A percentile compares a stretch with the other conserved stretches of the same genome.
phyloP scores from a whole-genome alignment of 2,113 vertebrate genomes.

The Mustelus asterias region DNA sequence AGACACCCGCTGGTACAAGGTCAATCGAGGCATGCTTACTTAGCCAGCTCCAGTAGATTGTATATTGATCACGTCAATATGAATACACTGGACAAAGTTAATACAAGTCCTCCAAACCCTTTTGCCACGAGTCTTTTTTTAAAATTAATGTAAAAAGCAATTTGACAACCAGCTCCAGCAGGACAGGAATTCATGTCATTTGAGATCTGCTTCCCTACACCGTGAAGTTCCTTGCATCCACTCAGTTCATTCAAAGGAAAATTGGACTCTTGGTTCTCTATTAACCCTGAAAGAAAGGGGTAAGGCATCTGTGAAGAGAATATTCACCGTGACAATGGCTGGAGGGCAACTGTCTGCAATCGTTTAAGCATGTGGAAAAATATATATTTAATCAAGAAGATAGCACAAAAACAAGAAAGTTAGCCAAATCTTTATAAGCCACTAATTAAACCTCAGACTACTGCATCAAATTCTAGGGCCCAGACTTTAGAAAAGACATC shows the following conservation, averaged over 20 bases:
- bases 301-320: neutral
- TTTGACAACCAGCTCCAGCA: neutral
- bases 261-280: neutral
- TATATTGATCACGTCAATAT: neutral
- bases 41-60: neutral
- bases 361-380: neutral
- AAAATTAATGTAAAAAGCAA: conserved; percentile 13
- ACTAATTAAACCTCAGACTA: neutral
- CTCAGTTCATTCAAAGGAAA: neutral
- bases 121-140: neutral
- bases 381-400: neutral
- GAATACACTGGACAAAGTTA: neutral
- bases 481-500: neutral
- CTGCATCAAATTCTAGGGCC: neutral
- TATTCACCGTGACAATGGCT: neutral
- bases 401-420: neutral
- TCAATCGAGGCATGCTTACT: neutral
- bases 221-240: neutral
- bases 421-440: neutral
- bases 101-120: conserved; percentile 8
- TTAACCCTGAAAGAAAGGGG: neutral
- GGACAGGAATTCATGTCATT: neutral
- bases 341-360: neutral
- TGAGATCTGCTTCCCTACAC: neutral
- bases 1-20: neutral